Conservation (phyloP, 2,113 vertebrate genomes). For the Junco hyemalis region DNA sequence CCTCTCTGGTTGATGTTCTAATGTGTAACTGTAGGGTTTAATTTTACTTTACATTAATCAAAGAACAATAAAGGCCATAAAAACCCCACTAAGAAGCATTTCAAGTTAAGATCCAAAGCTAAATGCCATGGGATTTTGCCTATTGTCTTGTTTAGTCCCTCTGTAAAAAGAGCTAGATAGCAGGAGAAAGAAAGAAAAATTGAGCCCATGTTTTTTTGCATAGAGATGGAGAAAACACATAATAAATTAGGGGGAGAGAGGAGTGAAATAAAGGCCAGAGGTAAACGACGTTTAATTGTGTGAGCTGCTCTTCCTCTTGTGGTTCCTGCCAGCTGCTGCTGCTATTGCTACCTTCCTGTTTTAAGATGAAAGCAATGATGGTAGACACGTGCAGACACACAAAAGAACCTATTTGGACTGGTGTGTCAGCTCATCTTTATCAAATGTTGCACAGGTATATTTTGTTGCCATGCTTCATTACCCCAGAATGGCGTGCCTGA, state of each 20-base stretch:
- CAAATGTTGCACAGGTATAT: constrained; percentile 99
- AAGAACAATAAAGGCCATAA: constrained; percentile 72
- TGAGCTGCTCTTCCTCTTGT: constrained; percentile 81
- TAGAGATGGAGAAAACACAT: constrained; percentile 76
- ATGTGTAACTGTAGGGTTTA: constrained; percentile 73
- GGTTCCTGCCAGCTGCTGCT: constrained; percentile 87
- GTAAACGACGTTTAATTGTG: constrained; percentile 86
- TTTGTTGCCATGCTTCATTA: constrained; percentile 99
- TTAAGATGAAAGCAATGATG: constrained; percentile 84
- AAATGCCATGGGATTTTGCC: constrained; percentile 68
- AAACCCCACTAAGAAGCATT: constrained; percentile 67
- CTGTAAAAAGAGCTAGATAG: constrained; percentile 74
- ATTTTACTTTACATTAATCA: constrained; percentile 80
- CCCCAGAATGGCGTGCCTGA: constrained; percentile 95
- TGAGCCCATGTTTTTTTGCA: constrained; percentile 80
- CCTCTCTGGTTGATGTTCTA: constrained; percentile 55
- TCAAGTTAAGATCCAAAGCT: constrained; percentile 67
- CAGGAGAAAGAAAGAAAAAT: constrained; percentile 88
- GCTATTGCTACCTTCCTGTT: constrained; percentile 78
- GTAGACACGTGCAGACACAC: constrained; percentile 90
- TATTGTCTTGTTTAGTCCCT: constrained; percentile 70
- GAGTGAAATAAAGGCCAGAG: constrained; percentile 86
- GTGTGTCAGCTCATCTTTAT: constrained; percentile 99
- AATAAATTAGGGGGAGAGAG: constrained; percentile 81
- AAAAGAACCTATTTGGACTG: constrained; percentile 99